Evolutionary conservation across 1,140 invertebrate genomes (phyloP).

Genomic region (Pinna nobilis): DNA sequence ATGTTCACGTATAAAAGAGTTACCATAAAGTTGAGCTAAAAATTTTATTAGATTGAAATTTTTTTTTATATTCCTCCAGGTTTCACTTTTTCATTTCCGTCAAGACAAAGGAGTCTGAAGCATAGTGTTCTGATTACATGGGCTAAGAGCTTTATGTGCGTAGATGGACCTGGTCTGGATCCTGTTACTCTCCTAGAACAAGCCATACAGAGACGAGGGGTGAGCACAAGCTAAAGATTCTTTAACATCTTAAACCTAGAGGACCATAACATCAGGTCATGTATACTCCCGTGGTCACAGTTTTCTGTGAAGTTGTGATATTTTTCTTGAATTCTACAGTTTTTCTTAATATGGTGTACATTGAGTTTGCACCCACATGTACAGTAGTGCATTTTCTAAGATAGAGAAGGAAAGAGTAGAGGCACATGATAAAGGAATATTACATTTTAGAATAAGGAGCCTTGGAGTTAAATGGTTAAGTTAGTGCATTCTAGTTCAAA

Average conservation of each 20-base stretch:
- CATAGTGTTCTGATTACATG: conserved; percentile 91
- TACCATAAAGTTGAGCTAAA: too few species aligned
- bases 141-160: conserved; percentile 96
- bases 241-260: background rate
- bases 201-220: conserved; percentile 75
- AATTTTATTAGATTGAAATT: too few species aligned
- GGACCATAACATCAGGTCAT: background rate
- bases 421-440: too few species aligned
- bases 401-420: too few species aligned
- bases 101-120: conserved; percentile 91
- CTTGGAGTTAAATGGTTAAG: too few species aligned
- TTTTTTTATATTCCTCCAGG: conserved; percentile 78
- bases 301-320: background rate
- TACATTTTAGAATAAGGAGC: too few species aligned
- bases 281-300: background rate
- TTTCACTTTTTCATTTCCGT: conserved; percentile 99
- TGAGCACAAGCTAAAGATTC: conserved; percentile 32
- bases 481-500: too few species aligned
- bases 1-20: too few species aligned
- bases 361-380: too few species aligned
- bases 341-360: too few species aligned
- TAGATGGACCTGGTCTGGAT: conserved; percentile 89
- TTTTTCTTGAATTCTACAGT: too few species aligned
- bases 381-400: too few species aligned
- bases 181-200: conserved; percentile 87